Percentiles rank a stretch among this genome's conserved stretches.
Evolutionary conservation across 2,888 invertebrate species (phyloP).

Genomic region (Anoncus sp.): DNA sequence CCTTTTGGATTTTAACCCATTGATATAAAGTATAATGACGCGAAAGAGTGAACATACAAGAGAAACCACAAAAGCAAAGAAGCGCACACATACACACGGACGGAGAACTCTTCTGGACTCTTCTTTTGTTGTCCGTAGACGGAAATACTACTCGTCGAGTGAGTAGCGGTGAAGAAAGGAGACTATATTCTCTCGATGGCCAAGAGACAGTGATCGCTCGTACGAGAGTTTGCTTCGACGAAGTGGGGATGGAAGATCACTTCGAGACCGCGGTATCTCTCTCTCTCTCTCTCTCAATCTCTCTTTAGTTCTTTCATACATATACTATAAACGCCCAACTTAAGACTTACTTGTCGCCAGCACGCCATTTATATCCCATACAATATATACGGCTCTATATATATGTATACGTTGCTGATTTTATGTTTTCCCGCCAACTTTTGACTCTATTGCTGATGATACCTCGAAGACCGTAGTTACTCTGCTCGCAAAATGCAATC

Average conservation of each 20-base stretch:
- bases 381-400: neutral
- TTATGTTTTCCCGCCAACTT: no score
- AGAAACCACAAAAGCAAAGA: slow-evolving; percentile 14
- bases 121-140: slow-evolving; percentile 56
- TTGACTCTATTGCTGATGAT: no score
- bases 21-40: neutral
- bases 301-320: neutral
- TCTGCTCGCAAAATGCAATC: no score
- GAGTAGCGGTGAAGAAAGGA: slow-evolving; percentile 4
- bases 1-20: no score
- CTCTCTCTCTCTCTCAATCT: slow-evolving; percentile 17
- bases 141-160: slow-evolving; percentile 50
- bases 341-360: slow-evolving; percentile 48
- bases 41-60: slow-evolving; percentile 7
- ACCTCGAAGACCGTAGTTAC: no score
- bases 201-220: slow-evolving; percentile 21
- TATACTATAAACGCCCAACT: slow-evolving; percentile 24
- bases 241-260: slow-evolving; percentile 11
- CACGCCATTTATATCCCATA: slow-evolving; percentile 15
- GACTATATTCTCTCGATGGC: slow-evolving; percentile 12
- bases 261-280: slow-evolving; percentile 17
- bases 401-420: no score
- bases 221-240: slow-evolving; percentile 18
- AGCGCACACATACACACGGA: no score
- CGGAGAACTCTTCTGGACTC: no score